Evolutionary conservation across 2,888 invertebrate species (phyloP).

Genomic region (Napeogenes inachia): DNA sequence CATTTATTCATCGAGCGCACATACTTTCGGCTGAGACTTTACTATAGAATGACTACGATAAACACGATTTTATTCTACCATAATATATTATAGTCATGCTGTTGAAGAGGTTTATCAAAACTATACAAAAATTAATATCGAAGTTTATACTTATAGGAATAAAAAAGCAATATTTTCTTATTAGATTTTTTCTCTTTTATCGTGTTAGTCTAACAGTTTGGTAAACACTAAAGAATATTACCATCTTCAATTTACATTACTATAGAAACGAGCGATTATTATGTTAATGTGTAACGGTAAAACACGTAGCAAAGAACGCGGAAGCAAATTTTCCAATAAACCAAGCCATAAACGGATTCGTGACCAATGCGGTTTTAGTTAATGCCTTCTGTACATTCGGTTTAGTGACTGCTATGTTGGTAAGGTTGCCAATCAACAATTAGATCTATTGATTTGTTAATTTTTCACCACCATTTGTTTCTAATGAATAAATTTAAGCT

Average conservation of each 20-base stretch:
- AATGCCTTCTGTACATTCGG: slow-evolving; percentile 45
- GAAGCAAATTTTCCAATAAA: slow-evolving; percentile 68
- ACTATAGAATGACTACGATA: slow-evolving; percentile 34
- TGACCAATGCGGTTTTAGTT: slow-evolving; percentile 40
- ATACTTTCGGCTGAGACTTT: slow-evolving; percentile 47
- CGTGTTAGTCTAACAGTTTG: slow-evolving; percentile 14
- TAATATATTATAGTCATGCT: slow-evolving; percentile 19
- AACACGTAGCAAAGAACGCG: slow-evolving; percentile 57
- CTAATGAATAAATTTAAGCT: background rate
- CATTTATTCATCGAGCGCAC: slow-evolving; percentile 71
- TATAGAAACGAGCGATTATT: slow-evolving; percentile 19
- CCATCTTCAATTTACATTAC: slow-evolving; percentile 10
- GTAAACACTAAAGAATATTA: slow-evolving; percentile 12
- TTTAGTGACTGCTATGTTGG: slow-evolving; percentile 39
- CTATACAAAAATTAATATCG: too few species aligned
- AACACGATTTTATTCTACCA: slow-evolving; percentile 22
- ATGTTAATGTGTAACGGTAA: slow-evolving; percentile 49
- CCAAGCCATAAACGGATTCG: slow-evolving; percentile 58
- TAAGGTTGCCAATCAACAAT: slow-evolving; percentile 12
- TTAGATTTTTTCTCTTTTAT: too few species aligned
- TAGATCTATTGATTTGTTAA: too few species aligned
- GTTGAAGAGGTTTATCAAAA: background rate
- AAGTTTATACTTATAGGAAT: too few species aligned
- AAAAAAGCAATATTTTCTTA: too few species aligned
- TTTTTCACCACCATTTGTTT: background rate